Conservation (phyloP, 2,797 vertebrate genomes). For the Uromys caudimaculatus region DNA sequence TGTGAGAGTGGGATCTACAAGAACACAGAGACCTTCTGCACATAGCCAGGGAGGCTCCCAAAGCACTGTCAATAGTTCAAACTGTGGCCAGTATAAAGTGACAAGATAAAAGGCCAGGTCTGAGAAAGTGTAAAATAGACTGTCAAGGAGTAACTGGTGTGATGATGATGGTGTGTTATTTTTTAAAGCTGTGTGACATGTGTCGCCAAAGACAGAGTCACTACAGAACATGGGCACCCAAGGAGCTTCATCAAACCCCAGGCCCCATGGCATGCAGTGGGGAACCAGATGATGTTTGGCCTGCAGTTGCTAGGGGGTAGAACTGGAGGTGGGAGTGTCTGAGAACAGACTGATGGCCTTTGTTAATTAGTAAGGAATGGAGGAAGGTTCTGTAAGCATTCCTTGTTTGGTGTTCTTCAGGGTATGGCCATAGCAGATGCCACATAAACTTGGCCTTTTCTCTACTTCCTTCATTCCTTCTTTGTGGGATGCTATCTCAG, state of each 20-base stretch:
- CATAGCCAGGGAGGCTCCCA: constrained; percentile 52
- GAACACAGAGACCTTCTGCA: constrained; percentile 53
- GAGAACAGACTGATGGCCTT: background rate
- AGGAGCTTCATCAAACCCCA: background rate
- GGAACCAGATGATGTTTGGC: accelerated
- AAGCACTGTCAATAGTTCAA: constrained; percentile 52
- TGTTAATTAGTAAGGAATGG: background rate
- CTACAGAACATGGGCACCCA: background rate
- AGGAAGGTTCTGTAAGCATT: background rate
- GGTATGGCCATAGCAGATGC: background rate
- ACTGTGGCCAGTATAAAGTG: constrained; percentile 55
- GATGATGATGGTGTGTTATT: constrained; percentile 82
- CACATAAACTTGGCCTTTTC: background rate
- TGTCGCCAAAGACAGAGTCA: constrained; percentile 1
- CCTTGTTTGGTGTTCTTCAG: background rate
- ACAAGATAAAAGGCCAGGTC: constrained; percentile 86
- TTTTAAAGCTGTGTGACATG: constrained; percentile 76
- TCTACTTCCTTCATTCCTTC: background rate
- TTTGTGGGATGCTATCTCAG: accelerated
- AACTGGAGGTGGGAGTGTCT: background rate
- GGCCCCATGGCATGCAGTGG: accelerated
- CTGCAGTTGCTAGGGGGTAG: no score
- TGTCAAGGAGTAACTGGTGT: background rate
- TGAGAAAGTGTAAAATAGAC: constrained; percentile 68
- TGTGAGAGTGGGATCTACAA: background rate